Conservation (phyloP, 2,113 vertebrate species). For the Dasyurus viverrinus region DNA sequence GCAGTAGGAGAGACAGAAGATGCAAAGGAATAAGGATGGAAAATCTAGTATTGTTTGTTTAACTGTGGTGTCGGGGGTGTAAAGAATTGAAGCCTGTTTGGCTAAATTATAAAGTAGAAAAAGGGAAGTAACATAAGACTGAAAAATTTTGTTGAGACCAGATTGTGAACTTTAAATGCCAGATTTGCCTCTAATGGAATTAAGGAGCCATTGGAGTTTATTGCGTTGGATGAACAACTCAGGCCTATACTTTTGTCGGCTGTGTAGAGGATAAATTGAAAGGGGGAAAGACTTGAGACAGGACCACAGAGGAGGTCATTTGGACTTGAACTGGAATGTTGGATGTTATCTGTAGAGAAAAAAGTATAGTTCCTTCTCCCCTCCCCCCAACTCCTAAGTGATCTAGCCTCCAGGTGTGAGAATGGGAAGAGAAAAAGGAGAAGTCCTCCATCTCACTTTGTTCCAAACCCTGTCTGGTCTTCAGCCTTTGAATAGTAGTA, state of each 20-base stretch:
- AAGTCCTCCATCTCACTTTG: too few relatives aligned
- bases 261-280: not conserved
- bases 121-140: not conserved
- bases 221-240: not conserved
- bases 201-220: not conserved
- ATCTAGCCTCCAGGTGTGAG: not conserved
- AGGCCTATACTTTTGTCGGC: not conserved
- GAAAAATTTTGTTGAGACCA: not conserved
- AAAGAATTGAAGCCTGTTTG: not conserved
- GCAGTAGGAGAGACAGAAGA: not conserved
- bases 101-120: not conserved
- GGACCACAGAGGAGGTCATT: not conserved
- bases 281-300: not conserved
- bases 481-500: not conserved
- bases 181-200: too few relatives aligned
- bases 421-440: not conserved
- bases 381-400: not conserved
- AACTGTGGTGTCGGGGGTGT: not conserved
- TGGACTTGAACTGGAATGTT: too few relatives aligned
- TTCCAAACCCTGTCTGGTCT: not conserved
- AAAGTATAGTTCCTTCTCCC: too few relatives aligned
- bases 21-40: not conserved
- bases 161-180: not conserved
- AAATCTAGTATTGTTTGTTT: not conserved
- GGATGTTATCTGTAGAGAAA: too few relatives aligned